A percentile compares a stretch with the other conserved stretches of the same genome.
Evolutionary conservation across 2,113 vertebrate species (phyloP).

Genomic region (Mesitornis unicolor): DNA sequence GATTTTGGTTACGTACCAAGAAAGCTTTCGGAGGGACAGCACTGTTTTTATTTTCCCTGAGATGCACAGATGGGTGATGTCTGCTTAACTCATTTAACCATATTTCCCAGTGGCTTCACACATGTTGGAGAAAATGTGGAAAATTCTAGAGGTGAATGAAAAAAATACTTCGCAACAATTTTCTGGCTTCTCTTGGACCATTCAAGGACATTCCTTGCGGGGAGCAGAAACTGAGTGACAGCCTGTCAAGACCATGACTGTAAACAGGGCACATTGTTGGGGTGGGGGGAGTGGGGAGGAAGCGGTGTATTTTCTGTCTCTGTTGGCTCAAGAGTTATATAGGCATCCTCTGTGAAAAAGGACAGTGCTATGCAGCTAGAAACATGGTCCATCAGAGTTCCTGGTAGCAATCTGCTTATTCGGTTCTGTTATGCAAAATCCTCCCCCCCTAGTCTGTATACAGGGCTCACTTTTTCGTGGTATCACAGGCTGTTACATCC

Average conservation of each 20-base stretch:
- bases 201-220: conserved; percentile 7
- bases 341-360: conserved; percentile 17
- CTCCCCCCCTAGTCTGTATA: neutral
- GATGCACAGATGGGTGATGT: conserved; percentile 67
- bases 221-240: neutral
- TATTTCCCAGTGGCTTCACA: conserved; percentile 66
- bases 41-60: conserved; percentile 63
- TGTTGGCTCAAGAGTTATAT: conserved; percentile 19
- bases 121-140: conserved; percentile 54
- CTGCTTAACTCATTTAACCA: conserved; percentile 69
- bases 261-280: neutral
- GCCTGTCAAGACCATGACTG: neutral
- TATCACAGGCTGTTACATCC: conserved; percentile 38
- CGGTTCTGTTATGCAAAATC: neutral
- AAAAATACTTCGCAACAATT: conserved; percentile 5
- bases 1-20: conserved; percentile 65
- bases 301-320: neutral
- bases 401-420: conserved; percentile 39
- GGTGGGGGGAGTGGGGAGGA: fast-evolving
- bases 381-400: neutral
- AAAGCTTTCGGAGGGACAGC: conserved; percentile 60
- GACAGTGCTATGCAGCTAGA: conserved; percentile 26
- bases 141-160: conserved; percentile 62
- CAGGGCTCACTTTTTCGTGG: neutral
- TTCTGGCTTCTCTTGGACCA: conserved; percentile 19